Conservation (phyloP, 2,888 invertebrate genomes). For the Scaptomyza flava region DNA sequence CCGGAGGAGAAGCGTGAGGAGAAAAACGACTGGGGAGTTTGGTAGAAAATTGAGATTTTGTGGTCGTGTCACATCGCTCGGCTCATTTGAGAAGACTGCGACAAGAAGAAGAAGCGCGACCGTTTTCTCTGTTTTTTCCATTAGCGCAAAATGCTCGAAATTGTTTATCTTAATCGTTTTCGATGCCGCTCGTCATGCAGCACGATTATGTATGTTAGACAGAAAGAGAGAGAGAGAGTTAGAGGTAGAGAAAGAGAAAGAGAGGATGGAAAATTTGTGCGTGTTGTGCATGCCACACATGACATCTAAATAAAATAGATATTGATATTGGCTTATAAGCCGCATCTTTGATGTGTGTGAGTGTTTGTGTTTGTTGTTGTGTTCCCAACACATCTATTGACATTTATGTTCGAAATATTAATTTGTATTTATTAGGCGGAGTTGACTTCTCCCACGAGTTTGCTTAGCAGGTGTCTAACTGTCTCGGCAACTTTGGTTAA, state of each 20-base stretch:
- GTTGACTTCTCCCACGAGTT: not conserved
- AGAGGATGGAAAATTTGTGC: not conserved
- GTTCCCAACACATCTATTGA: conserved; percentile 38
- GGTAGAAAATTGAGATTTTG: conserved; percentile 55
- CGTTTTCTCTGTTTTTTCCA: conserved; percentile 51
- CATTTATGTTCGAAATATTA: conserved; percentile 58
- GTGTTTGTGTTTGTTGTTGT: conserved; percentile 1
- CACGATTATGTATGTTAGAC: conserved; percentile 6
- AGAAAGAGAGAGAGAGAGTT: not conserved
- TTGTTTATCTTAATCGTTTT: conserved; percentile 74
- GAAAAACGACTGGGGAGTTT: no score
- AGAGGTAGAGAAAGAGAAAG: not conserved
- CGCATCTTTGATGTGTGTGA: conserved; percentile 10
- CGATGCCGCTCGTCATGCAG: conserved; percentile 33
- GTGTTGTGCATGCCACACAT: conserved; percentile 44
- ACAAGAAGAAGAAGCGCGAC: not conserved
- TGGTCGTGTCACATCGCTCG: conserved; percentile 70
- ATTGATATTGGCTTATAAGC: conserved; percentile 53
- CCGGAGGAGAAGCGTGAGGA: not conserved
- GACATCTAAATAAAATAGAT: conserved; percentile 27
- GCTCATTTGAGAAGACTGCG: conserved; percentile 53
- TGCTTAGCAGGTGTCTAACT: conserved; percentile 11
- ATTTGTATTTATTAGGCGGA: conserved; percentile 52
- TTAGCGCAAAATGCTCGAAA: conserved; percentile 64
- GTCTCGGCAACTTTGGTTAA: conserved; percentile 5